phyloP scores from a whole-genome alignment of 2,888 invertebrate genomes.

The Callimorpha dominula region DNA sequence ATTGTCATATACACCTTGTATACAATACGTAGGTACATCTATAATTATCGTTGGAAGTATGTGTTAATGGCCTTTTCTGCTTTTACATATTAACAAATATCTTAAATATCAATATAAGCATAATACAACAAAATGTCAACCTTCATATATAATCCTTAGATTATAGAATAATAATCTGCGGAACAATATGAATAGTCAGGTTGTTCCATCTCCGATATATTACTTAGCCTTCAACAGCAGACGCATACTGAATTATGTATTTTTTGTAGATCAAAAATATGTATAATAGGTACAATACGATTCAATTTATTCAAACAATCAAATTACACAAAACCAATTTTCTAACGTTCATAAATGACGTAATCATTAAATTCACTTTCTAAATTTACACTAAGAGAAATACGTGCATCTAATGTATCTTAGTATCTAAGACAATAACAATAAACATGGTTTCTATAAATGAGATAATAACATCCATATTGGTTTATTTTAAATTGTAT shows the following conservation, averaged over 20 bases:
- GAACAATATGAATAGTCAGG: background rate
- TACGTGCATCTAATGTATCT: slow-evolving; percentile 20
- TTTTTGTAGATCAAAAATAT: background rate
- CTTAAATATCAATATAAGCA: slow-evolving; percentile 56
- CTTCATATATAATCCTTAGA: slow-evolving; percentile 38
- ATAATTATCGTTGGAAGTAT: slow-evolving; percentile 3
- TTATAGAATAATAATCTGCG: background rate
- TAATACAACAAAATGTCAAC: slow-evolving; percentile 46
- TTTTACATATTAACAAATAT: slow-evolving; percentile 43
- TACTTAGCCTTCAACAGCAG: slow-evolving; percentile 38
- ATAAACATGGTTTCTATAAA: slow-evolving; percentile 20
- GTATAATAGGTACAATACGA: background rate
- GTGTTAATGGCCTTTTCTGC: slow-evolving; percentile 33
- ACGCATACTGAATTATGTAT: slow-evolving; percentile 19
- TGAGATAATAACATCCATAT: slow-evolving; percentile 20
- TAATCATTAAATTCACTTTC: slow-evolving; percentile 39
- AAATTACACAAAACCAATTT: slow-evolving; percentile 11
- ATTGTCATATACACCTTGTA: too few relatives aligned
- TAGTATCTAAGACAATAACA: slow-evolving; percentile 29
- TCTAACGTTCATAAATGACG: slow-evolving; percentile 20
- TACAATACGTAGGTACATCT: background rate
- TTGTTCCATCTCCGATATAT: slow-evolving; percentile 28
- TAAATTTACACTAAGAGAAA: slow-evolving; percentile 15
- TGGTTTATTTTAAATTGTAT: background rate
- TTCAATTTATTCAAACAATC: slow-evolving; percentile 4